Evolutionary conservation across 2,113 vertebrate genomes (phyloP), one percentile per base, ranked within the genome.

Genomic region (Chloebia gouldiae): DNA sequence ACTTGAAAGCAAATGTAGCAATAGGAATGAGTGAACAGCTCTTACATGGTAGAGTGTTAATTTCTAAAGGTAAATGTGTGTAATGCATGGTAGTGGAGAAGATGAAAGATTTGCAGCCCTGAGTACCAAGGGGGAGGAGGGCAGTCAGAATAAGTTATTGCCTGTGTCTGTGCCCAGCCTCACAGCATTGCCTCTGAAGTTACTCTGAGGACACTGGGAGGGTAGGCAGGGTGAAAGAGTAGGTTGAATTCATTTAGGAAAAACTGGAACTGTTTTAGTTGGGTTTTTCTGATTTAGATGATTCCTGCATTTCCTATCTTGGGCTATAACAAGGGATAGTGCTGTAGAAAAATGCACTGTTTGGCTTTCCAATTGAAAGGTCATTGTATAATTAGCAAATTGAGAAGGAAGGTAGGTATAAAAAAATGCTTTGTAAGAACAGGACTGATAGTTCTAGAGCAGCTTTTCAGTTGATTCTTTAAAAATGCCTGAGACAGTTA

Each of bases 91-190:
- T 50, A 10, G 33, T 51, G 49, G 17, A 4, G 39, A 53, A n/a
- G 23, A 35, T 56, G 51, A n/a, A 50, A 71, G 63, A 78, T 9
- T 30, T 68, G 59, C 44, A 47, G 33, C 33, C 20, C 22, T 20
- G 33, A 77, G 57, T 47, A 61, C 14, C 0, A 1, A 27, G 15
- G 6, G 3, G 18, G 5, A 27, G 4, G 20, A 27, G n/a, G 2
- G 15, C 31, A 40, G 22, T 44, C 9, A 8, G 3, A 17, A 13
- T 22, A 11, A 24, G 7, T 33, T 21, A 20, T 8, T 54, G 27
- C 24, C 18, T 78, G 22, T 39, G 33, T 69, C 54, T 10, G 54
- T 79, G 37, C 51, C 37, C 63, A 39, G 61, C 9, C 49, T 25
- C 9, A 15, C 21, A 35, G 40, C 4, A 7, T 54, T 78, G n/a